Evolutionary conservation across 2,888 invertebrate species (phyloP).

Genomic region (Tenthredo mesomela): DNA sequence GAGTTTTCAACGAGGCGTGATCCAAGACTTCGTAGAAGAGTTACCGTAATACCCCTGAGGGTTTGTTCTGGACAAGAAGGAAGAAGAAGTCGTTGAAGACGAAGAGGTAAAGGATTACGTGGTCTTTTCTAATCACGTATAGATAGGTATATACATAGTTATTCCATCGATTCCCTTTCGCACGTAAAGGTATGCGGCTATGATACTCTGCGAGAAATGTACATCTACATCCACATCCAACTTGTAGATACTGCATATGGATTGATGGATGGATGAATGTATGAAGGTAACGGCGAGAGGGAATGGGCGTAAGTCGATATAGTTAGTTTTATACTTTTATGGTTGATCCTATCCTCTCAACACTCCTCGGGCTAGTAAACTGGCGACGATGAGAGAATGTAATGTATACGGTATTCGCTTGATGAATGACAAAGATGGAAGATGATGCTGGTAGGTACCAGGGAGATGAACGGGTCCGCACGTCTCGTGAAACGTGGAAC

Average conservation of each 20-base stretch:
- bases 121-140: constrained; percentile 46
- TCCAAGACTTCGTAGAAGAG: constrained; percentile 37
- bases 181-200: constrained; percentile 21
- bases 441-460: constrained; percentile 7
- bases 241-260: neutral
- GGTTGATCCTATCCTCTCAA: neutral
- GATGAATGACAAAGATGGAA: constrained; percentile 29
- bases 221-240: neutral
- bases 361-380: neutral
- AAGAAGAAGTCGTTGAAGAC: neutral
- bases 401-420: constrained; percentile 16
- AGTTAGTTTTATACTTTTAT: constrained; percentile 29
- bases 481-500: constrained; percentile 21
- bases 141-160: constrained; percentile 29
- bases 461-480: constrained; percentile 9
- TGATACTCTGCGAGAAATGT: neutral
- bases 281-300: neutral
- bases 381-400: neutral
- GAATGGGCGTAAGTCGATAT: constrained; percentile 24
- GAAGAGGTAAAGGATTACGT: constrained; percentile 43
- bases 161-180: constrained; percentile 49
- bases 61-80: neutral
- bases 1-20: constrained; percentile 35
- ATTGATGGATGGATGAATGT: neutral
- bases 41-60: constrained; percentile 49